Base-by-base conservation (phyloP, 2,113 vertebrate species). In the Datnioides undecimradiatus region DNA sequence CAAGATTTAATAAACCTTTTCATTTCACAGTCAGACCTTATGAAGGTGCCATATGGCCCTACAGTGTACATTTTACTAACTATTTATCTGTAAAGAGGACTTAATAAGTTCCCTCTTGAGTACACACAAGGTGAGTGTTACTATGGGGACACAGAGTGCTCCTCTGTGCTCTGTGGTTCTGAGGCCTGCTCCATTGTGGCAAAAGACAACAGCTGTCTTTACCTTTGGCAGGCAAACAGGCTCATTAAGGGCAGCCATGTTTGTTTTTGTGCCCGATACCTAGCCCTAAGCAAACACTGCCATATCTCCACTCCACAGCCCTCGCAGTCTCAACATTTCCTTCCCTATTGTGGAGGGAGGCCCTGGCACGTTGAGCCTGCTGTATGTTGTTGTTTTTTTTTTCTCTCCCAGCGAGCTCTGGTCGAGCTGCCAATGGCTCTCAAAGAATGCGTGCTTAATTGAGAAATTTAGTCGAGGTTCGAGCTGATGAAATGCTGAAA, bases 201-300 rank as follows among this genome's bases (percentile, higher is more conserved):
- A 57, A 85, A 76, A 87, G 87, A 86, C 90, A 93, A 92, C 94
- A 94, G 93, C 93, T 94, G 92, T 93, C 94, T 94, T 94, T 93
- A 93, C 94, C 88, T 93, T 93, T 91, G 91, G 92, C 92, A 93
- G 92, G 90, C 87, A 95, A 95, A 95, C 92, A 93, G 91, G 78
- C 90, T 93, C 92, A 93, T 94, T 94, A 95, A 92, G 88, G 78
- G 91, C 72, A 25, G 87, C 91, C 92, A 89, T 93, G 92, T 95
- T 95, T 95, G 92, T 93, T 93, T 94, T 94, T 88, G 89, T 91
- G 94, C 93, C 90, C 63, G 89, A 95, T 93, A 93, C 92, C 92
- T 90, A 93, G 90, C 93, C 92, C 80, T 92, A 79, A 93, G 93
- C 93, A 95, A 95, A 94, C 93, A 94, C 38, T 67, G 83, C 88